phyloP scores from a whole-genome alignment of 2,113 vertebrate species.

The Vidua macroura region DNA sequence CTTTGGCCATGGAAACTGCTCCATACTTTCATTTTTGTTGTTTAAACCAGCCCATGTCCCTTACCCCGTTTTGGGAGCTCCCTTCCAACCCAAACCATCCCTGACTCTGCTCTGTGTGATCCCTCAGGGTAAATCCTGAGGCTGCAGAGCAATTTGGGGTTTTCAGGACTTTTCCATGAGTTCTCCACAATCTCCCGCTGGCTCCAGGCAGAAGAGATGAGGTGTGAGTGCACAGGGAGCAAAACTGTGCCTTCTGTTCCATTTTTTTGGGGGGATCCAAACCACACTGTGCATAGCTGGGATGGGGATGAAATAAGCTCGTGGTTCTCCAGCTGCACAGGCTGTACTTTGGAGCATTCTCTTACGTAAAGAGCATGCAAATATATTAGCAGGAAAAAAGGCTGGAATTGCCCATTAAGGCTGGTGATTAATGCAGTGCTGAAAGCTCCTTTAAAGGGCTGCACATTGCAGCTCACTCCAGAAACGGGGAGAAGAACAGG shows the following conservation, averaged over 20 bases:
- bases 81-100: not conserved
- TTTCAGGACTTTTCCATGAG: not conserved
- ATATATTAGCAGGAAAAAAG: not conserved
- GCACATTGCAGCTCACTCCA: not conserved
- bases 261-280: not conserved
- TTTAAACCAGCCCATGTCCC: not conserved
- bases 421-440: slow-evolving; percentile 63
- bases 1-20: not conserved
- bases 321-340: slow-evolving; percentile 36
- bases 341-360: not conserved
- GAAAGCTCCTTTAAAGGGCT: slow-evolving; percentile 46
- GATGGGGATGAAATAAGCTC: not conserved
- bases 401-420: slow-evolving; percentile 33
- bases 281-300: not conserved
- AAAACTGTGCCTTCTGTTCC: not conserved
- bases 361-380: not conserved
- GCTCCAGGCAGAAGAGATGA: not conserved
- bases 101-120: accelerated
- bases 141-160: not conserved
- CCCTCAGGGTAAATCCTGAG: not conserved
- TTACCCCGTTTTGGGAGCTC: accelerated
- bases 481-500: not conserved
- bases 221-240: not conserved
- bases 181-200: not conserved
- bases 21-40: not conserved